phyloP scores from a whole-genome alignment of 2,797 vertebrate species.

The Australoheros facetus region DNA sequence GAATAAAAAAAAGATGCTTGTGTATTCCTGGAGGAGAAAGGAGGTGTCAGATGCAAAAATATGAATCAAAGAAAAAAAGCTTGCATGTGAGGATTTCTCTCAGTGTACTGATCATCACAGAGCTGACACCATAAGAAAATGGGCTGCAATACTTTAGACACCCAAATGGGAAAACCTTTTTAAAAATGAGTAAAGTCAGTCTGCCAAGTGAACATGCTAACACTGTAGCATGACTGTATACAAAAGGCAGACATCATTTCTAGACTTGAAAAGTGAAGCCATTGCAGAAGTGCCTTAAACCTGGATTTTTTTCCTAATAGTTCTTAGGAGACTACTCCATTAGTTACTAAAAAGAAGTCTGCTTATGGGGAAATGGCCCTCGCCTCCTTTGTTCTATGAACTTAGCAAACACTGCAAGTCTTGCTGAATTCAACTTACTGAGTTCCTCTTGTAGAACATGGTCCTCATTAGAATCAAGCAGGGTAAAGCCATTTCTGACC shows the following conservation, averaged over 20 bases:
- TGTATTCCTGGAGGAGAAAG: neutral
- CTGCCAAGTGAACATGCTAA: neutral
- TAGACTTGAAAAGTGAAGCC: no score
- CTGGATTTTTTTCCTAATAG: neutral
- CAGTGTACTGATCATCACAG: neutral
- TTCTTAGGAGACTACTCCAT: neutral
- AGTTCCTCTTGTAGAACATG: no score
- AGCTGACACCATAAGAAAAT: neutral
- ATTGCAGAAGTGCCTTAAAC: neutral
- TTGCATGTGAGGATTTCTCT: neutral
- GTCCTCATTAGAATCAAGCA: neutral
- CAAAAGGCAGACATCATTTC: neutral
- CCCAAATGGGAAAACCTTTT: neutral
- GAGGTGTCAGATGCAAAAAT: neutral
- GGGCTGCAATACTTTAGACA: neutral
- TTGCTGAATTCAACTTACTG: neutral
- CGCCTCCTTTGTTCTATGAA: neutral
- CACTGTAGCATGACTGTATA: neutral
- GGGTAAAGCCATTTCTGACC: neutral
- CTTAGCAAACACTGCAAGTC: neutral
- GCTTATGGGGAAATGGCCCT: neutral
- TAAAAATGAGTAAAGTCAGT: neutral
- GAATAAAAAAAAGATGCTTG: neutral
- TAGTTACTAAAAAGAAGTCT: neutral
- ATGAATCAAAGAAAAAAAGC: neutral